Percentiles rank a stretch among this genome's conserved stretches.
Evolutionary conservation across 2,113 vertebrate species (phyloP).

Genomic region (Ivindomyrus marchei): DNA sequence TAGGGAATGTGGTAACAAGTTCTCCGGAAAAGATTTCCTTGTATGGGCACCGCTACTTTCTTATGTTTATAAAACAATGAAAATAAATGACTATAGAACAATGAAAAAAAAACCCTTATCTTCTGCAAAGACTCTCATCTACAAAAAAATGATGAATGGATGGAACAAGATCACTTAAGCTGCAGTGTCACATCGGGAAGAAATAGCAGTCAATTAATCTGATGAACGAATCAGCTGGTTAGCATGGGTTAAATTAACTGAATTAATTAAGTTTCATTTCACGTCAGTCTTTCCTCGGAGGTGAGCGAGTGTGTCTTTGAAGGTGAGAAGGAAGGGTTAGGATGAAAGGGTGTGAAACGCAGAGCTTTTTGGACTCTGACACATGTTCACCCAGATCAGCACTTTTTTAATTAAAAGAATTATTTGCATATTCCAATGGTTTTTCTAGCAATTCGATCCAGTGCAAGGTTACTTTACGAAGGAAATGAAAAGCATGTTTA

Average conservation of each 20-base stretch:
- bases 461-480: slow-evolving; percentile 45
- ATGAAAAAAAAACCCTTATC: background rate
- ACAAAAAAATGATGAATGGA: background rate
- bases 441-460: slow-evolving; percentile 53
- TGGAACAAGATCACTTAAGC: background rate
- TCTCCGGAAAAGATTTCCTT: background rate
- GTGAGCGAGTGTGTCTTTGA: background rate
- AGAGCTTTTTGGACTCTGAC: background rate
- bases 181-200: background rate
- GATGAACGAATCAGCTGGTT: background rate
- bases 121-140: background rate
- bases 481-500: background rate
- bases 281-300: slow-evolving; percentile 8
- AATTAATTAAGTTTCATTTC: slow-evolving; percentile 29
- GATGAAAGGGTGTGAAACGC: slow-evolving; percentile 22
- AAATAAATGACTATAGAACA: background rate
- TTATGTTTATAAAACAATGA: background rate
- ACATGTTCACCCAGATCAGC: slow-evolving; percentile 46
- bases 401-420: slow-evolving; percentile 52
- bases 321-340: slow-evolving; percentile 7
- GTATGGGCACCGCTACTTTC: background rate
- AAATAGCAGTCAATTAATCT: background rate
- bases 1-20: background rate
- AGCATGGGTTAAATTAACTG: background rate
- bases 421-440: slow-evolving; percentile 57